phyloP scores from a whole-genome alignment of 2,797 vertebrate genomes.

The Esox lucius region DNA sequence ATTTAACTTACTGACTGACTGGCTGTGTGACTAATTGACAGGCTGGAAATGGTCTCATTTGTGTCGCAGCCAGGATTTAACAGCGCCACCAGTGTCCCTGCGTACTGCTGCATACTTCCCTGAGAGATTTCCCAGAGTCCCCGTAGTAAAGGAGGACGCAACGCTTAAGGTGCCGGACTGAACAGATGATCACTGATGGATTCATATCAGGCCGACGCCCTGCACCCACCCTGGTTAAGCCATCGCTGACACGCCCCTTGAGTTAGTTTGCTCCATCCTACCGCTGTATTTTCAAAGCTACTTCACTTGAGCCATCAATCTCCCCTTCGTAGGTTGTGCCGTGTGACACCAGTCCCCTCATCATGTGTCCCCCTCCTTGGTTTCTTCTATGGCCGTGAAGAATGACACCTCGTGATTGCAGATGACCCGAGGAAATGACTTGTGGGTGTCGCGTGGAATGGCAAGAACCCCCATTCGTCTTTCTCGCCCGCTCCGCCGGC shows the following conservation, averaged over 20 bases:
- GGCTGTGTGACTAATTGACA: no score
- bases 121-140: background rate
- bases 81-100: background rate
- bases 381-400: conserved; percentile 35
- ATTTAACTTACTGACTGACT: no score
- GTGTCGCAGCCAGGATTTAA: background rate
- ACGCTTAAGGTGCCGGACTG: background rate
- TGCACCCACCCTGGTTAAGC: conserved; percentile 1
- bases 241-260: background rate
- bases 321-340: conserved; percentile 13
- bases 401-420: conserved; percentile 43
- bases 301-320: conserved; percentile 31
- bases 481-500: conserved; percentile 15
- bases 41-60: background rate
- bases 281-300: background rate
- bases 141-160: conserved; percentile 8
- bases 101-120: background rate
- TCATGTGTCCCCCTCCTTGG: conserved; percentile 5
- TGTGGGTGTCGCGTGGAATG: conserved; percentile 36
- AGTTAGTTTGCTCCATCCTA: conserved; percentile 6
- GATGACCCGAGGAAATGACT: conserved; percentile 54
- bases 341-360: conserved; percentile 19
- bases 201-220: conserved; percentile 24
- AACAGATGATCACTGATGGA: conserved; percentile 45
- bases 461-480: conserved; percentile 37